phyloP scores from a whole-genome alignment of 2,113 vertebrate species.

The Danionella cerebrum region DNA sequence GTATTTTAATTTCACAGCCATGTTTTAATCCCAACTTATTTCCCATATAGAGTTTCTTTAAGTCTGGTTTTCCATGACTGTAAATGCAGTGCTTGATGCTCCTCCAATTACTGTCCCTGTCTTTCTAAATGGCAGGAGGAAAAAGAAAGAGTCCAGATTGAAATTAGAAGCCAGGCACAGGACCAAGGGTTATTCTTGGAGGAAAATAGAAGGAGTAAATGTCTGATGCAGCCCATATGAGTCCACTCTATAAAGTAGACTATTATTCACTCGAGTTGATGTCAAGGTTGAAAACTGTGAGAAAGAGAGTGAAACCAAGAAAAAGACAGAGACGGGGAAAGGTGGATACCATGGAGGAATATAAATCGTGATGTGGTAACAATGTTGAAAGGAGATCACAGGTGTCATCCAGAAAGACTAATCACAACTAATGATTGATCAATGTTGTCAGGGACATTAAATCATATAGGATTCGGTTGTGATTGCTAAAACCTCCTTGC shows the following conservation, averaged over 20 bases:
- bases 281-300: slow-evolving; percentile 55
- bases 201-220: slow-evolving; percentile 66
- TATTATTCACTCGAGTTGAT: slow-evolving; percentile 56
- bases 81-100: slow-evolving; percentile 42
- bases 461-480: not conserved
- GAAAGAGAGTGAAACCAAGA: slow-evolving; percentile 25
- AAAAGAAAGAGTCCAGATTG: slow-evolving; percentile 20
- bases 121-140: slow-evolving; percentile 35
- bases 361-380: slow-evolving; percentile 31
- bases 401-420: slow-evolving; percentile 44
- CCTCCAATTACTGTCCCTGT: slow-evolving; percentile 55
- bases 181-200: slow-evolving; percentile 59
- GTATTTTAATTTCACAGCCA: slow-evolving; percentile 1
- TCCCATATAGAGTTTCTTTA: not conserved
- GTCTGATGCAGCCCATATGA: slow-evolving; percentile 57
- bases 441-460: not conserved
- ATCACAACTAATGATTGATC: not conserved
- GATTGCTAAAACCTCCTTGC: not conserved
- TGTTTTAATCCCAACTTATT: not conserved
- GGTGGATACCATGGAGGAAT: slow-evolving; percentile 46
- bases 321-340: slow-evolving; percentile 46
- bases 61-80: slow-evolving; percentile 2
- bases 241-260: slow-evolving; percentile 56
- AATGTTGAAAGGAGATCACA: slow-evolving; percentile 43
- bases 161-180: slow-evolving; percentile 39